Conservation (phyloP, 1,140 invertebrate genomes). For the Pseudachorutes palmiensis region DNA sequence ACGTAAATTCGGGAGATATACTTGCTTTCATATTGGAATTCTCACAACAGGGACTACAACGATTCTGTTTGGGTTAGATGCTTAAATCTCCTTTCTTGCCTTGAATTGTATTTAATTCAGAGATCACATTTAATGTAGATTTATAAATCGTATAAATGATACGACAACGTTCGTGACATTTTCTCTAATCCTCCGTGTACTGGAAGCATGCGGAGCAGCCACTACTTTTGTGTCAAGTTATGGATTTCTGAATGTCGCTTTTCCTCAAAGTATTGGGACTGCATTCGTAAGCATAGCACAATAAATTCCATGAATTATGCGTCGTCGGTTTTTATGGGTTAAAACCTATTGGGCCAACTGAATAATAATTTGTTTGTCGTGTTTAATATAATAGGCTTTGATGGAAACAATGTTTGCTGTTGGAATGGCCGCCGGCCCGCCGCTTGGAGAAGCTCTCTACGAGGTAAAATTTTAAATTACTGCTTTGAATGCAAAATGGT, state of each 20-base stretch:
- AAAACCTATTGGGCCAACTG: too few species aligned
- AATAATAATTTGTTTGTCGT: too few species aligned
- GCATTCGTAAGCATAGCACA: background rate
- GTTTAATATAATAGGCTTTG: conserved; percentile 1
- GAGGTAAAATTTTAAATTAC: too few species aligned
- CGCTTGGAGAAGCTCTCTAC: background rate
- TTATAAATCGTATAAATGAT: background rate
- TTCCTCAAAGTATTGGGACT: background rate
- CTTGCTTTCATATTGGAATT: conserved; percentile 3
- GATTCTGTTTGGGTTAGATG: background rate
- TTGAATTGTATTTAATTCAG: too few species aligned
- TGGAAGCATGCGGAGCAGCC: background rate
- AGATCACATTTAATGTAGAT: too few species aligned
- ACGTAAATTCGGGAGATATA: background rate
- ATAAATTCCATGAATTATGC: background rate
- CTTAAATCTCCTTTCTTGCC: too few species aligned
- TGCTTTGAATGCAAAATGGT: too few species aligned
- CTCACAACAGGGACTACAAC: background rate
- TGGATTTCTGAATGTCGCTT: background rate
- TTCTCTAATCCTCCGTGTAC: background rate
- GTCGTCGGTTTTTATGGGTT: too few species aligned
- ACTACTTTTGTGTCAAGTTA: conserved; percentile 1
- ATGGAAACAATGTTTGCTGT: conserved; percentile 11
- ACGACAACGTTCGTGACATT: background rate
- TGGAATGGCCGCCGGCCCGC: conserved; percentile 1